phyloP scores from a whole-genome alignment of 2,797 vertebrate species.

The Spinibarbus caldwelli region DNA sequence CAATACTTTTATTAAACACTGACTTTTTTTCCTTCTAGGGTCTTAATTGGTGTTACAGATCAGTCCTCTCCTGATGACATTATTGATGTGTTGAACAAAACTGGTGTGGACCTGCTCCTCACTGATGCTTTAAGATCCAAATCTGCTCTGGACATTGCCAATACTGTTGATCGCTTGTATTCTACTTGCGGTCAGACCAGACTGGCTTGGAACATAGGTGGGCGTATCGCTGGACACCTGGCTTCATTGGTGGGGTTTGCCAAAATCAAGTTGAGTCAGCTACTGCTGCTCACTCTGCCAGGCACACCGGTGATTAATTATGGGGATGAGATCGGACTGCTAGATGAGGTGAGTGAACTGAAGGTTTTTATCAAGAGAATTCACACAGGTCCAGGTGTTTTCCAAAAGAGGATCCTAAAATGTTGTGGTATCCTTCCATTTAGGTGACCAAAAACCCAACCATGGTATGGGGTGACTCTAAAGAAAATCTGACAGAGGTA shows the following conservation, averaged over 20 bases:
- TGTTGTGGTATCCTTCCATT: conserved; percentile 10
- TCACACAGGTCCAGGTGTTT: not conserved
- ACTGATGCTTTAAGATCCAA: conserved; percentile 66
- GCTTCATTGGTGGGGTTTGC: conserved; percentile 65
- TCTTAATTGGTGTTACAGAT: conserved; percentile 77
- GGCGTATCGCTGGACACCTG: conserved; percentile 71
- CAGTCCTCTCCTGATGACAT: conserved; percentile 63
- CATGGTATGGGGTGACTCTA: conserved; percentile 72
- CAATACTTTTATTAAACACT: not conserved
- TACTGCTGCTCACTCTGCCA: conserved; percentile 85
- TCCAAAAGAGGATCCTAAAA: not conserved
- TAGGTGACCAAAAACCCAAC: conserved; percentile 67
- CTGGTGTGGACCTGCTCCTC: conserved; percentile 76
- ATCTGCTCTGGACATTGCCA: conserved; percentile 12
- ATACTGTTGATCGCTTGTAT: conserved; percentile 67
- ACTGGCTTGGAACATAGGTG: conserved; percentile 75
- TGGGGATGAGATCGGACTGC: conserved; percentile 86
- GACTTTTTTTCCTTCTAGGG: conserved; percentile 64
- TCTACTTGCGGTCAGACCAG: conserved; percentile 56
- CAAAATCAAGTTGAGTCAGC: conserved; percentile 73
- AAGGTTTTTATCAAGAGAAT: not conserved
- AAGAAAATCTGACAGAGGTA: conserved; percentile 63
- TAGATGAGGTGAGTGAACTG: conserved; percentile 63
- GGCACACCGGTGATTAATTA: conserved; percentile 86
- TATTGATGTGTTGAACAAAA: conserved; percentile 67